phyloP scores from a whole-genome alignment of 2,113 vertebrate species.

The Eptesicus fuscus region DNA sequence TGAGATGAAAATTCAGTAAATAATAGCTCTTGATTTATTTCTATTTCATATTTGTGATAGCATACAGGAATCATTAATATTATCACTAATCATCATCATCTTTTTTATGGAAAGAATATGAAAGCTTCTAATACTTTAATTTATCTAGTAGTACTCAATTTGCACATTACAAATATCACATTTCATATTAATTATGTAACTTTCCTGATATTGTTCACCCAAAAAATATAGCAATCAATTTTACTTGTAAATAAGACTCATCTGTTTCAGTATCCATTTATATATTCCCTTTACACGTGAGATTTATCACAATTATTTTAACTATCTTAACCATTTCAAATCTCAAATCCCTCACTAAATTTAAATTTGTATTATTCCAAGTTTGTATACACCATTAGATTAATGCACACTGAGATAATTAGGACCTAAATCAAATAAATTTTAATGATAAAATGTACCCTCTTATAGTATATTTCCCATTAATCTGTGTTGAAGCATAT shows the following conservation, averaged over 20 bases:
- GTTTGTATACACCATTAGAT: background rate
- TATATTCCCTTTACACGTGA: background rate
- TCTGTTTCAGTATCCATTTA: background rate
- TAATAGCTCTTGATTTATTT: background rate
- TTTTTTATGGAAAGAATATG: background rate
- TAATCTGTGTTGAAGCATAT: background rate
- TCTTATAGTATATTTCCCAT: background rate
- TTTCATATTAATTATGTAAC: background rate
- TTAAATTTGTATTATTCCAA: background rate
- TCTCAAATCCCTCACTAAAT: background rate
- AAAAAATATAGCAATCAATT: background rate
- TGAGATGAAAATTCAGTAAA: background rate
- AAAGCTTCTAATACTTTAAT: background rate
- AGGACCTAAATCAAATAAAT: background rate
- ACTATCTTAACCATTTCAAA: background rate
- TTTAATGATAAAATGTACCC: background rate
- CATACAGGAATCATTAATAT: background rate
- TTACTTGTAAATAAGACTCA: background rate
- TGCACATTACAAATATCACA: background rate
- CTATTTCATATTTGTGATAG: background rate
- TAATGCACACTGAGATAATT: background rate
- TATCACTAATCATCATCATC: background rate
- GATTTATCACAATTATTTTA: background rate
- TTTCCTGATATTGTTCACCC: background rate
- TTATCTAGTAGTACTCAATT: background rate